Evolutionary conservation across 2,888 invertebrate genomes (phyloP), one percentile per base, ranked within the genome.

Genomic region (Lathronympha strigana): DNA sequence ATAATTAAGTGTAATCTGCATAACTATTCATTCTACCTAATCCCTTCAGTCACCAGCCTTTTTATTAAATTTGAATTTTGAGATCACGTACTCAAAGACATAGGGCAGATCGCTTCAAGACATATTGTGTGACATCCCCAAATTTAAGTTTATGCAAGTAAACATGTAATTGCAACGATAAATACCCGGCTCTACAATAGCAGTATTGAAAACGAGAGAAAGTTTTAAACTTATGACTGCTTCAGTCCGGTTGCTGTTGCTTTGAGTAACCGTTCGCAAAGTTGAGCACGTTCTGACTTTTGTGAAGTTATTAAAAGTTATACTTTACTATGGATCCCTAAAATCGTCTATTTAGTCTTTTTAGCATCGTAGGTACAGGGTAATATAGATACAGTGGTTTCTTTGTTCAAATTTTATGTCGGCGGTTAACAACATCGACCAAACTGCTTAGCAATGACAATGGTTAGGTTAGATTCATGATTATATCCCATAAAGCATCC

Each of bases 221-320:
- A 66, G 60, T 54, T 54, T 38, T 61, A 66, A n/a, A n/a, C n/a
- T n/a, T n/a, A n/a, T n/a, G n/a, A 66, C 66, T 54, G 54, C 54
- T 19, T 28, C 45, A 17, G 54, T 47, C 57, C 45, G 49, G 47
- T 57, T 66, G 45, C 61, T 60, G 54, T 49, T 54, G 54, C 54
- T 54, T 38, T 61, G 61, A 61, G 60, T 54, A 54, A 47, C 61
- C 54, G 31, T 40, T 66, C 40, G 53, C 21, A 19, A 61, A 9
- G 61, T 54, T 9, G 40, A 31, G 54, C 66, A 61, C 61, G 66
- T 66, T 17, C 53, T 54, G 40, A 60, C 53, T 61, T 61, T 54
- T 54, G 54, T 38, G 25, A 66, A 61, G 66, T 66, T 66, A 66
- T 66, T 66, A 66, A 66, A 61, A 66, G 61, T 66, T 54, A 36